Conservation (phyloP, 2,113 vertebrate genomes). For the Tetraodon nigroviridis region DNA sequence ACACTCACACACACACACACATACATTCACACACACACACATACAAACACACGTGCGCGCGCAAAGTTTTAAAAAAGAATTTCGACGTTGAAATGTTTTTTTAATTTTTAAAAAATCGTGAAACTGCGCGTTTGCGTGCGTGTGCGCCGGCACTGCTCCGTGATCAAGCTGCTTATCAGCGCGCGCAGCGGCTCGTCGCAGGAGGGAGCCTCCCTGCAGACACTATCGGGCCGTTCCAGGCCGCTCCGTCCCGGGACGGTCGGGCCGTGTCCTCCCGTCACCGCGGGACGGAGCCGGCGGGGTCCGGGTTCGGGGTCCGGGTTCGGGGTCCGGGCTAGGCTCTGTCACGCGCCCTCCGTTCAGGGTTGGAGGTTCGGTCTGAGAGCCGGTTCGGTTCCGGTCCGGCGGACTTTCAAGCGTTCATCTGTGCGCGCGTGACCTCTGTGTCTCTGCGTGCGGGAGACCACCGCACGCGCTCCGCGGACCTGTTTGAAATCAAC, state of each 20-base stretch:
- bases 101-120: too few relatives aligned
- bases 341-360: too few relatives aligned
- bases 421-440: neutral
- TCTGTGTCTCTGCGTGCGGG: neutral
- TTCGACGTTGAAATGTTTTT: too few relatives aligned
- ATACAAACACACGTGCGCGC: neutral
- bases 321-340: too few relatives aligned
- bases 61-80: neutral
- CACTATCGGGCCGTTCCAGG: conserved; percentile 77
- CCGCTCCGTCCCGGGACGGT: conserved; percentile 19
- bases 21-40: neutral
- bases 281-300: too few relatives aligned
- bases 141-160: conserved; percentile 1
- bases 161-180: too few relatives aligned
- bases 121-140: neutral
- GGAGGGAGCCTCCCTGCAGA: conserved; percentile 70
- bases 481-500: too few relatives aligned
- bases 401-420: neutral
- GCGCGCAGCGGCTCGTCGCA: conserved; percentile 79
- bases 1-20: conserved; percentile 1
- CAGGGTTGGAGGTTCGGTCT: too few relatives aligned
- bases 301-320: too few relatives aligned
- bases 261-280: conserved; percentile 52
- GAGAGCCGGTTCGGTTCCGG: too few relatives aligned
- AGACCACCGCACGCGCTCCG: too few relatives aligned